Evolutionary conservation across 1,140 invertebrate species (phyloP), one percentile per base, ranked within the genome.

Genomic region (Bemisia tabaci): DNA sequence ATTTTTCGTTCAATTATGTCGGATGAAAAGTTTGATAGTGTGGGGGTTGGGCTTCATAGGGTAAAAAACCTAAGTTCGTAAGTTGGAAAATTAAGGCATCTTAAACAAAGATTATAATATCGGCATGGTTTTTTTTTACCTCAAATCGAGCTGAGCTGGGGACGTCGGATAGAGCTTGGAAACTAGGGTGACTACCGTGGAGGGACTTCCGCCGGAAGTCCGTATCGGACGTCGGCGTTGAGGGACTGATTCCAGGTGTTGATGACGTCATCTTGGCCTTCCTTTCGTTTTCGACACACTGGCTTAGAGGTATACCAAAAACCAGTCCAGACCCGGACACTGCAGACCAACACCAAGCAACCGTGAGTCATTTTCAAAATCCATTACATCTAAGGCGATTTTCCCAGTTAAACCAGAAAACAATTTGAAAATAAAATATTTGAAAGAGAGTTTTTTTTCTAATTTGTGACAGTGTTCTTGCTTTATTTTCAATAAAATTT

Each of bases 261-360:
- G 66, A 12, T 75, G 77, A 12, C 78, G 76, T 65, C 78, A 75
- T 22, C 62, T 80, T 61, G 48, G 48, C 63, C 64, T 26, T 33
- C 48, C 69, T 75, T 74, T 94, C 91, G 70, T 91, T 89, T 72
- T 88, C 85, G 65, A 94, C 82, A 73, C 91, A 94, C 72, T 89
- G 87, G 48, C 82, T 79, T 68, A 95, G 77, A 9, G 91, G 84
- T 69, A 93, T 86, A 1, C 91, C 91, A 74, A 95, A 95, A 67
- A 94, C 87, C 67, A 89, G 77, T 64, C 85, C 85, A 21, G 79
- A 72, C 60, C 74, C 69, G 2, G 25, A 66, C 27, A 12, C 25
- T 12, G 24, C 23, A 62, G 27, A 33, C 27, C 23, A 58, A 22
- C 64, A 12, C 22, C 22, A 26, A 25, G 22, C 39, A 39, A 63